These are phyloP conservation scores for Nymphicus hollandicus DNA, from an alignment of 2,113 vertebrate species.

Conservation along the genomic window DNA sequence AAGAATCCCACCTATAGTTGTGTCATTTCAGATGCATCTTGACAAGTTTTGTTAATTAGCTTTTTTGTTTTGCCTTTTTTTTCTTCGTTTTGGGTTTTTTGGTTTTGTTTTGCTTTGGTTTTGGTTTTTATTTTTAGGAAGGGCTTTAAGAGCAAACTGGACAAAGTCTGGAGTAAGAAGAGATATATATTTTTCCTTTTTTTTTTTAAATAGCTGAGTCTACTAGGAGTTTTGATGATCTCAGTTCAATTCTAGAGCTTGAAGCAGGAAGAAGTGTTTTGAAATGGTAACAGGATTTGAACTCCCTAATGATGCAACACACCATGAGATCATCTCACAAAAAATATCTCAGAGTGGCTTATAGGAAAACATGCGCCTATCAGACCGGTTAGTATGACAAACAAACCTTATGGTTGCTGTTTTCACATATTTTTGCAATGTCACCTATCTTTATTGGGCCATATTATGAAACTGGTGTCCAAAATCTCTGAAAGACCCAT, in stretches of 20 bases:
- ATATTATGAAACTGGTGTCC: neutral
- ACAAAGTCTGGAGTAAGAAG: neutral
- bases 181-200: neutral
- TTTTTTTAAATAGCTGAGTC: neutral
- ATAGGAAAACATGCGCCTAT: neutral
- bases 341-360: neutral
- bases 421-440: neutral
- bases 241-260: neutral
- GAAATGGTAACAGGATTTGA: neutral
- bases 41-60: neutral
- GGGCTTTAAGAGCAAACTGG: neutral
- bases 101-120: neutral
- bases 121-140: neutral
- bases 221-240: neutral
- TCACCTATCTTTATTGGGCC: neutral
- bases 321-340: neutral
- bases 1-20: neutral
- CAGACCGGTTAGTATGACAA: neutral
- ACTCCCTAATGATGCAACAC: neutral
- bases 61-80: neutral
- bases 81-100: accelerated
- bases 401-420: neutral
- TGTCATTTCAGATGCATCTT: neutral
- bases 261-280: neutral
- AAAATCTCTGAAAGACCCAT: neutral